Percentiles rank a stretch among this genome's conserved stretches.
Conservation (phyloP, 2,113 vertebrate genomes). For the Plecturocebus donacophilus region DNA sequence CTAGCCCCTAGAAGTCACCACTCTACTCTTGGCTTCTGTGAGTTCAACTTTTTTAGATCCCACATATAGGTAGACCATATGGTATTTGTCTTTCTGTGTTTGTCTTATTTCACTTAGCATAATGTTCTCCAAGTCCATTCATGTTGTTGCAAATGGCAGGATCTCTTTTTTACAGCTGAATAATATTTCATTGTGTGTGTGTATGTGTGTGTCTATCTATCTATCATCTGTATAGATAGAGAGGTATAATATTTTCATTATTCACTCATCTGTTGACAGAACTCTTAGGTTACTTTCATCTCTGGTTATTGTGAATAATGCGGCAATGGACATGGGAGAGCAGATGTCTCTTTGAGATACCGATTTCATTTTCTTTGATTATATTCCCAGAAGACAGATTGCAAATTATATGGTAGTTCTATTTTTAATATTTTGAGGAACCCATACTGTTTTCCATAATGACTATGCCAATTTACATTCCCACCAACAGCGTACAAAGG, state of each 20-base stretch:
- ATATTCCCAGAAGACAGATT: background rate
- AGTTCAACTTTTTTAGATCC: background rate
- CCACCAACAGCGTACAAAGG: background rate
- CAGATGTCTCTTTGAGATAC: background rate
- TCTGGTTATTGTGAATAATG: background rate
- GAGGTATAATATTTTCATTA: background rate
- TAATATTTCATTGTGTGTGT: background rate
- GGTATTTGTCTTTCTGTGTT: background rate
- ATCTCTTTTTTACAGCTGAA: background rate
- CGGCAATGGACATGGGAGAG: background rate
- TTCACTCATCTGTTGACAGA: background rate
- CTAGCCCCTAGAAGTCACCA: background rate
- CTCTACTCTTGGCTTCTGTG: background rate
- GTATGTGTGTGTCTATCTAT: no score
- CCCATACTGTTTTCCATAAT: background rate
- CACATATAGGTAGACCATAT: background rate
- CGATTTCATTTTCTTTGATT: background rate
- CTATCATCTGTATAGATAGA: no score
- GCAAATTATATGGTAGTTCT: background rate
- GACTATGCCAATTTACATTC: background rate
- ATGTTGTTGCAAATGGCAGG: background rate
- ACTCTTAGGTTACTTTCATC: background rate
- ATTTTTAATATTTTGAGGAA: background rate
- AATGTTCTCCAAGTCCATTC: background rate
- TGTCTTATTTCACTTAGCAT: background rate